phyloP scores from a whole-genome alignment of 2,888 invertebrate species.

The Leptinotarsa peninsularis region DNA sequence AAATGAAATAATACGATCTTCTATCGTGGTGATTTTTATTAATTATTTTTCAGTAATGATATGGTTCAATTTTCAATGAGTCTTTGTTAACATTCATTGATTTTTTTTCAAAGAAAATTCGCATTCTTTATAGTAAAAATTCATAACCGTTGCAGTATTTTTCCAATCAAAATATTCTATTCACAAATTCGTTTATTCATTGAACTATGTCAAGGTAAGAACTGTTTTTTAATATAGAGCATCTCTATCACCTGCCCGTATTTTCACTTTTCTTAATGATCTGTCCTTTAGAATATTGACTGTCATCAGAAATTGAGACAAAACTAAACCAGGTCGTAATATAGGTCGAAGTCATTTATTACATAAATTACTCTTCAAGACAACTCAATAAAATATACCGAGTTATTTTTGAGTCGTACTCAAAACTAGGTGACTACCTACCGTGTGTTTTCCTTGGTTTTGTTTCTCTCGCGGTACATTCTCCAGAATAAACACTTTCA shows the following conservation, averaged over 20 bases:
- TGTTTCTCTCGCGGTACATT: constrained; percentile 19
- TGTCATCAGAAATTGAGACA: constrained; percentile 7
- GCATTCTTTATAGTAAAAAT: too few relatives aligned
- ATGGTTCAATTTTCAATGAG: too few relatives aligned
- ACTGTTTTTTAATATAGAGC: background rate
- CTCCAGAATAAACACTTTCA: constrained; percentile 7
- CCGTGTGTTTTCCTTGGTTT: constrained; percentile 12
- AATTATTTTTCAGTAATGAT: too few relatives aligned
- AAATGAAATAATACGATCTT: too few relatives aligned
- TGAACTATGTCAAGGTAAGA: background rate
- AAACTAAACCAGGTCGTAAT: constrained; percentile 17
- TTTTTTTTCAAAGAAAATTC: too few relatives aligned
- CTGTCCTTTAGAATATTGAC: background rate
- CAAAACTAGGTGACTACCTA: constrained; percentile 27
- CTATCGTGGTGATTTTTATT: too few relatives aligned
- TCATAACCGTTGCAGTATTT: too few relatives aligned
- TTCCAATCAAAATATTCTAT: too few relatives aligned
- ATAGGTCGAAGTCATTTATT: constrained; percentile 34
- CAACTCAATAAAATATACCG: constrained; percentile 37
- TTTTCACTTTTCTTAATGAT: constrained; percentile 8
- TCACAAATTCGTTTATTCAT: background rate
- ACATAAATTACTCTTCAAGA: constrained; percentile 36
- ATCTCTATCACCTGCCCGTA: background rate
- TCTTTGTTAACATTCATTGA: too few relatives aligned
- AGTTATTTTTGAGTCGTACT: constrained; percentile 26